Evolutionary conservation across 2,888 invertebrate genomes (phyloP).

Genomic region (Anoncus sp.): DNA sequence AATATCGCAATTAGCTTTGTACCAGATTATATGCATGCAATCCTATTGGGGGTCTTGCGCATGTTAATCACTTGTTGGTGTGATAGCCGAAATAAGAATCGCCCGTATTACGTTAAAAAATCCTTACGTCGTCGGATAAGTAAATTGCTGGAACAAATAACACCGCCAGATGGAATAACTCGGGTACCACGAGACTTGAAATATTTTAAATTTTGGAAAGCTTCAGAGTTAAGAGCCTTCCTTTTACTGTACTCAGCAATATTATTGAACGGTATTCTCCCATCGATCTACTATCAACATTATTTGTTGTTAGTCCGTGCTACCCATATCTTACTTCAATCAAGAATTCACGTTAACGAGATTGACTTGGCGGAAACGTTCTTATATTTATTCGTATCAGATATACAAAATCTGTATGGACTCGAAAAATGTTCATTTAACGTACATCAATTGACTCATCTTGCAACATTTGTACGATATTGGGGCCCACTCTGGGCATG

Average conservation of each 20-base stretch:
- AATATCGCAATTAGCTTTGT: conserved; percentile 31
- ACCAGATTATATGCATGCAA: conserved; percentile 43
- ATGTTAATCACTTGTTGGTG: conserved; percentile 26
- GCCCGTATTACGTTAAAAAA: conserved; percentile 48
- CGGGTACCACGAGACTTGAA: conserved; percentile 19
- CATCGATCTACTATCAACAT: conserved; percentile 29
- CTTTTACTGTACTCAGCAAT: conserved; percentile 24
- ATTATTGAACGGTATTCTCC: conserved; percentile 17
- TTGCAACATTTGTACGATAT: not conserved
- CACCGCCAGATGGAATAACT: conserved; percentile 42
- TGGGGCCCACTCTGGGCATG: conserved; percentile 30
- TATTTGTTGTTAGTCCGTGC: conserved; percentile 29
- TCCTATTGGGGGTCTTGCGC: conserved; percentile 8
- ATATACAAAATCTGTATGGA: conserved; percentile 32
- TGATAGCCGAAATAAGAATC: not conserved
- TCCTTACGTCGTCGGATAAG: not conserved
- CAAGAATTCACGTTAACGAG: conserved; percentile 11
- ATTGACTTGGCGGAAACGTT: conserved; percentile 31
- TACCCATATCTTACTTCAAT: conserved; percentile 15
- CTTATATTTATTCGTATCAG: conserved; percentile 32
- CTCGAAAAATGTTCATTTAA: conserved; percentile 40
- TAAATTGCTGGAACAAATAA: conserved; percentile 18
- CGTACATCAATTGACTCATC: conserved; percentile 33
- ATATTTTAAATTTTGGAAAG: conserved; percentile 35
- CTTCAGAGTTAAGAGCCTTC: conserved; percentile 30